Conservation (phyloP, 2,797 vertebrate genomes). For the Poeciliopsis paucimaculata region DNA sequence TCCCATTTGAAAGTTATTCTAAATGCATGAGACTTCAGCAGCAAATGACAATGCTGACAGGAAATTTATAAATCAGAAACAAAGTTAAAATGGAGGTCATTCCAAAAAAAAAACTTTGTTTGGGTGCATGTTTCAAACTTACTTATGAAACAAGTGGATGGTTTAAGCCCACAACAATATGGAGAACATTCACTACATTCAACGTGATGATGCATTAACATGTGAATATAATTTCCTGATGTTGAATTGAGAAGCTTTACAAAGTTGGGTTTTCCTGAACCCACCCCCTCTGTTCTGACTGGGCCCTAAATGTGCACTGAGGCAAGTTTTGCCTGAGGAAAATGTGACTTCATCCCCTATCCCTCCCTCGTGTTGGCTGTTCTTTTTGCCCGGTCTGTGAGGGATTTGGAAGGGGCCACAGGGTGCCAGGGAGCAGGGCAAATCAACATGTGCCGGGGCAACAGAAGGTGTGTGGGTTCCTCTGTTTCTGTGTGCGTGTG, state of each 20-base stretch:
- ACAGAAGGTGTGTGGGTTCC: slow-evolving; percentile 60
- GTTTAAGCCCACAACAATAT: too few species aligned
- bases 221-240: too few species aligned
- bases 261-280: too few species aligned
- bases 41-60: background rate
- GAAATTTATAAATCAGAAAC: background rate
- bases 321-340: slow-evolving; percentile 12
- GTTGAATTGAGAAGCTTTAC: too few species aligned
- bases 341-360: slow-evolving; percentile 20
- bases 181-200: too few species aligned
- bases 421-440: slow-evolving; percentile 57
- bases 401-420: slow-evolving; percentile 53
- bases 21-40: background rate
- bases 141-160: too few species aligned
- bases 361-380: slow-evolving; percentile 23
- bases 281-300: background rate
- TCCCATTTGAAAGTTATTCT: background rate
- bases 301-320: slow-evolving; percentile 7
- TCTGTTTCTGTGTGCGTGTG: slow-evolving; percentile 34
- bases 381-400: slow-evolving; percentile 47
- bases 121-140: too few species aligned
- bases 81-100: background rate
- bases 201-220: too few species aligned
- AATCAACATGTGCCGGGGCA: slow-evolving; percentile 70
- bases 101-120: too few species aligned